Evolutionary conservation across 2,888 invertebrate genomes (phyloP).

Genomic region (Tenthredo notha): DNA sequence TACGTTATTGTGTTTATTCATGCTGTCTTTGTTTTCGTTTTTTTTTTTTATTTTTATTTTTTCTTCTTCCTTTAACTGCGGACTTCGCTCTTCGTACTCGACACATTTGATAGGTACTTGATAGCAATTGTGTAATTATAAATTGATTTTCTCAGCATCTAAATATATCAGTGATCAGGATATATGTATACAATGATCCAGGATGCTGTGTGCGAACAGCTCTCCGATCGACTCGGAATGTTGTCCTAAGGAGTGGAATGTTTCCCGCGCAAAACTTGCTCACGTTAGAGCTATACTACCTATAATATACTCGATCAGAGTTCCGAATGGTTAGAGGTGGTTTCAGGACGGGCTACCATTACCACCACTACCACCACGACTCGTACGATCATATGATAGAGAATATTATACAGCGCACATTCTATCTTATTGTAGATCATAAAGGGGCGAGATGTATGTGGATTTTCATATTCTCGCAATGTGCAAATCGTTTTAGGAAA

Average conservation of each 20-base stretch:
- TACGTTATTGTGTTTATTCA: not conserved
- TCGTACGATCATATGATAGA: not conserved
- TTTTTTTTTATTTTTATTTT: not conserved
- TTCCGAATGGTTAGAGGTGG: constrained; percentile 54
- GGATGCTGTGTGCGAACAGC: constrained; percentile 42
- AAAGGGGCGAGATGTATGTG: not conserved
- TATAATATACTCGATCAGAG: constrained; percentile 55
- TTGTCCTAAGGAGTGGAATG: constrained; percentile 55
- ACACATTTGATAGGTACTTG: not conserved
- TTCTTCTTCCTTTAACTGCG: not conserved
- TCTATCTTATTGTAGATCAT: not conserved
- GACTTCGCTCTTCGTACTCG: not conserved
- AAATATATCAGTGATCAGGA: not conserved
- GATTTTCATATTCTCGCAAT: not conserved
- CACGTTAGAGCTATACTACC: not conserved
- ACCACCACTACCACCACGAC: not conserved
- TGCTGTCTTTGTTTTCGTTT: not conserved
- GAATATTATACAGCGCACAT: not conserved
- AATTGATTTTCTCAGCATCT: not conserved
- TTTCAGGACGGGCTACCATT: not conserved
- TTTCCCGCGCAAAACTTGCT: constrained; percentile 64
- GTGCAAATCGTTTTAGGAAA: not conserved
- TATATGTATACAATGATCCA: not conserved
- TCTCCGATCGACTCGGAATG: constrained; percentile 59
- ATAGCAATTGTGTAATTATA: not conserved